These are phyloP conservation scores for Brienomyrus brachyistius DNA, from an alignment of 2,113 vertebrate species.

Conservation along the genomic window DNA sequence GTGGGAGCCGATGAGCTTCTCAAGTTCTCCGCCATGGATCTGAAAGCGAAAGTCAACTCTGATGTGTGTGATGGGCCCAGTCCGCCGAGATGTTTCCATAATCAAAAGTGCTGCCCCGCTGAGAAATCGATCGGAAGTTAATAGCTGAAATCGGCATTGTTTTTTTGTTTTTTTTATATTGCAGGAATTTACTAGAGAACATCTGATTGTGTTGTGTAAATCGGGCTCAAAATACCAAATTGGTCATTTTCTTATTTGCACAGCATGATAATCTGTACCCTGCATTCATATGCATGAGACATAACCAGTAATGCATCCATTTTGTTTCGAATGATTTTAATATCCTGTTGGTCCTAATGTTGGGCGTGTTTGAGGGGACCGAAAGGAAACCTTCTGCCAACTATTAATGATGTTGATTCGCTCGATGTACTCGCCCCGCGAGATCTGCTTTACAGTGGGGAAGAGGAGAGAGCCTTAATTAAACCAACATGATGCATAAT, in stretches of 20 bases:
- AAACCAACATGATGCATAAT: conserved; percentile 10
- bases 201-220: neutral
- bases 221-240: neutral
- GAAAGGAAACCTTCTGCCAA: neutral
- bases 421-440: neutral
- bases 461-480: neutral
- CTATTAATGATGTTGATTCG: conserved; percentile 11
- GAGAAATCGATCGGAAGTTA: neutral
- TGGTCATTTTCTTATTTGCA: neutral
- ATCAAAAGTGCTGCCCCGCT: neutral
- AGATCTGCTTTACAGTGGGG: neutral
- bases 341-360: neutral
- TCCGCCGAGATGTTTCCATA: neutral
- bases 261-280: neutral
- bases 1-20: neutral
- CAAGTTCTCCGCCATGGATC: neutral
- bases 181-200: neutral
- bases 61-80: neutral
- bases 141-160: neutral
- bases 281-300: neutral
- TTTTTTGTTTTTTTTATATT: neutral
- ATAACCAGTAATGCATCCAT: neutral
- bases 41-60: neutral
- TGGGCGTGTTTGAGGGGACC: neutral
- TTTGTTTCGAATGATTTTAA: neutral